These are phyloP conservation scores for Coenonympha arcania DNA, from an alignment of 2,888 invertebrate genomes.

Conservation along the genomic window DNA sequence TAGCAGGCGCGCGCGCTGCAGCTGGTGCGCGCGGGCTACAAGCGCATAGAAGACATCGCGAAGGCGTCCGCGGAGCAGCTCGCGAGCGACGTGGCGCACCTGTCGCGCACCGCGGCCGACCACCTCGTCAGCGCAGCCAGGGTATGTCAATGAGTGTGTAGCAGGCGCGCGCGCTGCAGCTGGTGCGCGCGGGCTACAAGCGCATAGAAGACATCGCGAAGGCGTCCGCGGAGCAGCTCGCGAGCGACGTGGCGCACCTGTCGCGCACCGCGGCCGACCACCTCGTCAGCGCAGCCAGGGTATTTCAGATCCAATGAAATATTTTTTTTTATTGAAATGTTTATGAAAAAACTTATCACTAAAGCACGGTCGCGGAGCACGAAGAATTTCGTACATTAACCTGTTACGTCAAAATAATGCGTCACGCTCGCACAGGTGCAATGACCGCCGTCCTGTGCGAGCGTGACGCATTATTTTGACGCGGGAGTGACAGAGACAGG, in stretches of 20 bases:
- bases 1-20: slow-evolving; percentile 88
- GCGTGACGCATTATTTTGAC: too few species aligned
- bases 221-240: slow-evolving; percentile 77
- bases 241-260: slow-evolving; percentile 79
- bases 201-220: slow-evolving; percentile 83
- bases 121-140: slow-evolving; percentile 92
- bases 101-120: slow-evolving; percentile 81
- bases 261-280: slow-evolving; percentile 82
- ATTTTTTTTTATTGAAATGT: too few species aligned
- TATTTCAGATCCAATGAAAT: too few species aligned
- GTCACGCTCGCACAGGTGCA: too few species aligned
- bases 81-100: slow-evolving; percentile 77
- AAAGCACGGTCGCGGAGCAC: too few species aligned
- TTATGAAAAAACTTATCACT: too few species aligned
- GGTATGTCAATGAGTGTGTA: slow-evolving; percentile 71
- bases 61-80: slow-evolving; percentile 78
- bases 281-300: slow-evolving; percentile 91
- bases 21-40: slow-evolving; percentile 87
- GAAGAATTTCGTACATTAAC: too few species aligned
- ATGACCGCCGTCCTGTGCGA: too few species aligned
- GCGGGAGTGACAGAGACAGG: too few species aligned
- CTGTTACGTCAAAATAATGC: too few species aligned
- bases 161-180: slow-evolving; percentile 87
- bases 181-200: slow-evolving; percentile 87
- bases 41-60: slow-evolving; percentile 83